Evolutionary conservation across 2,113 vertebrate species (phyloP), one percentile per base, ranked within the genome.

Genomic region (Morphnarchus princeps): DNA sequence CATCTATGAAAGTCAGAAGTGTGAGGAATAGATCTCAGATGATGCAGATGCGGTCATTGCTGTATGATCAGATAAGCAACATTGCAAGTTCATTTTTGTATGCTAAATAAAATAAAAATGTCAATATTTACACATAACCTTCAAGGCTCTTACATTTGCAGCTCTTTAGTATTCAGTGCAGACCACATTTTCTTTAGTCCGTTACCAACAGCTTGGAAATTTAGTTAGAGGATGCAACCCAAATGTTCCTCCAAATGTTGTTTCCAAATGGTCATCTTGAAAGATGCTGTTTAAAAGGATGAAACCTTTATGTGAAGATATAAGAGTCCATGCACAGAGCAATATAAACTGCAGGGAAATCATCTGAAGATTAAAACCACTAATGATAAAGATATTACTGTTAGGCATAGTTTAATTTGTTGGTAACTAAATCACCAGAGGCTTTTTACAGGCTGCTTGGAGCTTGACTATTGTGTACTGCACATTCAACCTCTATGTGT

Each of bases 171-270:
- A 98, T 99, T 98, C 98, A 97, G 98, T 97, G 95, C 98, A 98
- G 97, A 97, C 97, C 98, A 98, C 97, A 87, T 94, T 98, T 98
- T 95, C 96, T 96, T 98, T 98, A 98, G 98, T 98, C 98, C 98
- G 97, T 98, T 98, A 98, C 97, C 96, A 99, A 98, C 98, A 98
- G 98, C 98, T 98, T 98, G 98, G 98, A 98, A 98, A 98, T 98
- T 98, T 98, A 98, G 98, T 99, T 99, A 98, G 98, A 99, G 98
- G 98, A 98, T 98, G 98, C 98, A 98, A 98, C 98, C 98, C 97
- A 98, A 98, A 99, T 98, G 98, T 98, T 98, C 97, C 98, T 92
- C 98, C 98, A 98, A 98, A 99, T 98, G 98, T 97, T 98, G 97
- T 98, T 98, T 98, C 98, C 98, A 99, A 98, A 98, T 98, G 98